Evolutionary conservation across 2,797 vertebrate genomes (phyloP).

Genomic region (Poeciliopsis presidionis): DNA sequence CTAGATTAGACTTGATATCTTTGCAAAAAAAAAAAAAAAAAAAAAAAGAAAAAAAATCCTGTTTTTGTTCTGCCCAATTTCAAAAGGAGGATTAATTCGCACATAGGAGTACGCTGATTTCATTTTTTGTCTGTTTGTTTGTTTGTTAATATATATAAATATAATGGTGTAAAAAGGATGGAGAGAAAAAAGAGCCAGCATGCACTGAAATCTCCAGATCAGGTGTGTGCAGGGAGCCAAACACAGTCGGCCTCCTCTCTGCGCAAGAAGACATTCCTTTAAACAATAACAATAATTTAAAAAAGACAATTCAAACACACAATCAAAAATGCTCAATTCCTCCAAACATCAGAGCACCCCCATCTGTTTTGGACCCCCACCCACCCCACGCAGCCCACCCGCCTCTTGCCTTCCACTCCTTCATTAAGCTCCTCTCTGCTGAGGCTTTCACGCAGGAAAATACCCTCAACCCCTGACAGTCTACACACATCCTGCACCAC

Average conservation of each 20-base stretch:
- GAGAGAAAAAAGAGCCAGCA: background rate
- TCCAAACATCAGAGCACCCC: background rate
- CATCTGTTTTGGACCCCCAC: background rate
- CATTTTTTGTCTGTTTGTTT: no score
- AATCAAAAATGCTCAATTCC: background rate
- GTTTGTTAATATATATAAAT: no score
- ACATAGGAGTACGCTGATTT: no score
- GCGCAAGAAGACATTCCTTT: background rate
- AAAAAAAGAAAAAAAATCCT: background rate
- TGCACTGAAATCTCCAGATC: background rate
- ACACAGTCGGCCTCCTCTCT: background rate
- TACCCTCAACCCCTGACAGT: background rate
- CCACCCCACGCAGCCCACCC: background rate
- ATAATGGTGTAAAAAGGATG: background rate
- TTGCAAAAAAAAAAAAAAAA: background rate
- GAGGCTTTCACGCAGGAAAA: background rate
- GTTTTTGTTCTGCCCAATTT: background rate
- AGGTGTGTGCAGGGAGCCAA: background rate
- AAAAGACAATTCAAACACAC: background rate
- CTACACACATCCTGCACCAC: background rate
- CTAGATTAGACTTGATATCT: background rate
- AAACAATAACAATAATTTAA: no score
- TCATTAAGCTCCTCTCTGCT: background rate
- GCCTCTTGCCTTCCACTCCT: background rate
- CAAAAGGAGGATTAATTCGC: background rate